Evolutionary conservation across 2,113 vertebrate genomes (phyloP).

Genomic region (Pionites leucogaster): DNA sequence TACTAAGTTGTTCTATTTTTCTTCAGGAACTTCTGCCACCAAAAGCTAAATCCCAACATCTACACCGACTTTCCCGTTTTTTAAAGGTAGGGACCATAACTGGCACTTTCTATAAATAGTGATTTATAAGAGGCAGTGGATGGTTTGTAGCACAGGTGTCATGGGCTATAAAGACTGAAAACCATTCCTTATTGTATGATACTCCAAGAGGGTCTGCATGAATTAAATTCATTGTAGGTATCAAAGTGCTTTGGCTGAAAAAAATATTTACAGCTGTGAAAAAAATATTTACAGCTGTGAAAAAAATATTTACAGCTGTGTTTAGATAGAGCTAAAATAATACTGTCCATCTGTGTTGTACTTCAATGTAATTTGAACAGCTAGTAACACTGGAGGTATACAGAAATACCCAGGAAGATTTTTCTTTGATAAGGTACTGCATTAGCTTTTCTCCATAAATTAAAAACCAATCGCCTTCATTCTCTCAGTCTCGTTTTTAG

Average conservation of each 20-base stretch:
- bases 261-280: neutral
- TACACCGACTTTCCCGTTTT: neutral
- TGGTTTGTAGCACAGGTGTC: neutral
- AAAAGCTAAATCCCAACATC: neutral
- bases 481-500: neutral
- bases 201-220: neutral
- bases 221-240: neutral
- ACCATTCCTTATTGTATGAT: neutral
- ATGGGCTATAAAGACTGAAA: neutral
- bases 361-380: neutral
- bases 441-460: neutral
- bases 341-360: neutral
- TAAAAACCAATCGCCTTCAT: neutral
- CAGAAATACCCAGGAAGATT: neutral
- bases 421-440: neutral
- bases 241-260: neutral
- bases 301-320: slow-evolving; percentile 1
- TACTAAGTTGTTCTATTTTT: neutral
- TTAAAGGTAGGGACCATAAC: neutral
- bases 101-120: neutral
- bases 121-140: neutral
- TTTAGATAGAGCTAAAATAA: slow-evolving; percentile 31
- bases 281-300: neutral
- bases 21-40: neutral
- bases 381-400: neutral